A percentile compares a stretch with the other conserved stretches of the same genome.
These are phyloP conservation scores for Otis tarda DNA, from an alignment of 2,113 vertebrate genomes.

Conservation along the genomic window DNA sequence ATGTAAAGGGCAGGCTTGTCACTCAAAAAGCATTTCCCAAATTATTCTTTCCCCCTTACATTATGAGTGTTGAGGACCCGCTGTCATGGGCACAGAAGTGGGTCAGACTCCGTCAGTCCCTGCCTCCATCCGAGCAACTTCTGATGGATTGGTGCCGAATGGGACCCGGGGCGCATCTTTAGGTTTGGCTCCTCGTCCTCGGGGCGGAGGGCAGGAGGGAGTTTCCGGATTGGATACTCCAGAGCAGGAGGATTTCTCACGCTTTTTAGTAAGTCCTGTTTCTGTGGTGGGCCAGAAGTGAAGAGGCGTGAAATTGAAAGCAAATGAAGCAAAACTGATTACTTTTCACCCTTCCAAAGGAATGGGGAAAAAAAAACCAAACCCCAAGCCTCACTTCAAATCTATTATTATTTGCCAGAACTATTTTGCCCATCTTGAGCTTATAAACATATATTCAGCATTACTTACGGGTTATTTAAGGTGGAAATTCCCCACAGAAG, in stretches of 20 bases:
- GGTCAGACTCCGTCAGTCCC: not conserved
- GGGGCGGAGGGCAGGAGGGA: not conserved
- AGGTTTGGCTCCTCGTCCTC: not conserved
- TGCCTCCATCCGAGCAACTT: fast-evolving
- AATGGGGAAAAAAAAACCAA: not conserved
- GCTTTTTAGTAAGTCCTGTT: not conserved
- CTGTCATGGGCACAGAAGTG: too few species aligned
- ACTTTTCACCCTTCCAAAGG: not conserved
- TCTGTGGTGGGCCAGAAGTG: not conserved
- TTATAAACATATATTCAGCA: not conserved
- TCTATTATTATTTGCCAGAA: not conserved
- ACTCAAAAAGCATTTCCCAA: not conserved
- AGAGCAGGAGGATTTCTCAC: not conserved
- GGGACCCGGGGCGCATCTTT: fast-evolving
- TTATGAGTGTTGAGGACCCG: not conserved
- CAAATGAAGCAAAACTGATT: constrained; percentile 17
- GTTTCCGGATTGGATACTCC: not conserved
- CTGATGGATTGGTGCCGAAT: fast-evolving
- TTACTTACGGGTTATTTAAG: not conserved
- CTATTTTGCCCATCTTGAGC: not conserved
- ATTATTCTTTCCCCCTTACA: too few species aligned
- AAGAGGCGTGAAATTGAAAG: constrained; percentile 16
- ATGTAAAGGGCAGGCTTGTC: fast-evolving
- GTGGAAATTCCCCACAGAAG: not conserved
- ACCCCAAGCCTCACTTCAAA: not conserved